Base-by-base conservation (phyloP, 2,888 invertebrate genomes). In the Campaea margaritaria region DNA sequence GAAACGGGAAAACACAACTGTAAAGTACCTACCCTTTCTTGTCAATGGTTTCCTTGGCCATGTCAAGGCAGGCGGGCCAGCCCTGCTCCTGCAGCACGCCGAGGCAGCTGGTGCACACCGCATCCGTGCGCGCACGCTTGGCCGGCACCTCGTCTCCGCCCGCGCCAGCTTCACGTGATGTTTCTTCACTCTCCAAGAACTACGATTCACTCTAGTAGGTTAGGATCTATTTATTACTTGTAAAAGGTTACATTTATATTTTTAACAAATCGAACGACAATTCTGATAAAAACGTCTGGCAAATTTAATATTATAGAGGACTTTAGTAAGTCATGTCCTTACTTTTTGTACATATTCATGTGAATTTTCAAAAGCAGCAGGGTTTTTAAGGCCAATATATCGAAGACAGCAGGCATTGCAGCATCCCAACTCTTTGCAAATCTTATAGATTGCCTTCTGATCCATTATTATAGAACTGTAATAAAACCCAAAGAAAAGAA, bases 351-450 rank as follows among this genome's bases (percentile, higher is more conserved):
- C 83, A 54, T 83, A 91, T 63, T 87, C 79, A 16, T 88, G 80
- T 14, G 92, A 77, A 71, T 95, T 86, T 57, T 89, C 87, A 72
- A 94, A 96, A 49, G 93, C 91, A 41, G 86, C 86, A 0, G 94
- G 91, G 58, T 89, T 93, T 69, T 93, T 93, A 3, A 94, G 87
- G 46, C 95, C 95, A 28, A 95, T 75, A 78, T 94, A 96, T n/a
- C 96, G 93, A 55, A 96, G 82, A 67, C 94, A 94, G 73, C 96
- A 96, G 11, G 93, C 86, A 51, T 93, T 89, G 72, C 96, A 96
- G 70, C 95, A 95, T 0, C 95, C 95, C 43, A 93, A 79, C 7
- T 88, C 85, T 59, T 88, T 90, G 52, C 95, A 88, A 66, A 86
- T 86, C 50, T 91, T 83, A 55, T 91, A 89, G 58, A 94, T 81